Conservation (phyloP, 2,888 invertebrate genomes). For the Lissonota sp. region DNA sequence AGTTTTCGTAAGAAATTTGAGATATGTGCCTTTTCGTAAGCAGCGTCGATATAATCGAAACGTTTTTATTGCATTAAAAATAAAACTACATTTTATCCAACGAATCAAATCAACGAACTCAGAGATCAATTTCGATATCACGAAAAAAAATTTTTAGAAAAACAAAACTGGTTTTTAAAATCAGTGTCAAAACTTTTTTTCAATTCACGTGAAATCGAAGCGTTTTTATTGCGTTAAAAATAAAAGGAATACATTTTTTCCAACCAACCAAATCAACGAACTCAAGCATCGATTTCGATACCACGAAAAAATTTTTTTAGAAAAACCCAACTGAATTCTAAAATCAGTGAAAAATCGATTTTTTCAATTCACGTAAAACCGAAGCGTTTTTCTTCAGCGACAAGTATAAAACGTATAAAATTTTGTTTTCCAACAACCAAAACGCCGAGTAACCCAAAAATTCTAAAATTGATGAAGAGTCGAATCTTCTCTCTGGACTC, state of each 20-base stretch:
- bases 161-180: conserved; percentile 12
- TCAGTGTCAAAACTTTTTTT: neutral
- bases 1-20: too few relatives aligned
- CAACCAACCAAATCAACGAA: neutral
- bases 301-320: neutral
- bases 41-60: too few relatives aligned
- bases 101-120: too few relatives aligned
- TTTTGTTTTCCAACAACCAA: too few relatives aligned
- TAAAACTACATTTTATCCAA: too few relatives aligned
- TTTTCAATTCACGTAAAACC: neutral
- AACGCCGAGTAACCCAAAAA: neutral
- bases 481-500: too few relatives aligned
- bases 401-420: too few relatives aligned
- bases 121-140: neutral
- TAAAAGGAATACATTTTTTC: too few relatives aligned
- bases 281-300: neutral
- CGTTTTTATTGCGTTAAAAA: neutral
- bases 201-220: neutral
- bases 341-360: neutral
- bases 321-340: conserved; percentile 10
- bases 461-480: neutral
- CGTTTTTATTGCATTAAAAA: neutral
- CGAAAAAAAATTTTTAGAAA: conserved; percentile 6
- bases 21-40: too few relatives aligned
- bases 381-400: neutral